Evolutionary conservation across 2,113 vertebrate genomes (phyloP).

Genomic region (Garra rufa): DNA sequence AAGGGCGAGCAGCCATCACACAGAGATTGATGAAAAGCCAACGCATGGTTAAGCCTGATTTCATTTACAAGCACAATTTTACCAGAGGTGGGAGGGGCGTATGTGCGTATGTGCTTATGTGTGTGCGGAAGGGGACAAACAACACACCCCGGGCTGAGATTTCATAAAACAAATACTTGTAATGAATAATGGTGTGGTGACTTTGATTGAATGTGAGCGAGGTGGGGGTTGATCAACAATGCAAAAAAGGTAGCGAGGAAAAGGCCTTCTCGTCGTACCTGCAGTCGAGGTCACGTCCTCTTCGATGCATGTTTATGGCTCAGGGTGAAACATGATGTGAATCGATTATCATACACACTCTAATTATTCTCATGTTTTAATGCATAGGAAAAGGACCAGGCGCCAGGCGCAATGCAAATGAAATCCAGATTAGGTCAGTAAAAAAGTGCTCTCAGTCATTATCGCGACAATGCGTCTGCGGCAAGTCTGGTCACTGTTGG

Average conservation of each 20-base stretch:
- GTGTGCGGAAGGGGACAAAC: constrained; percentile 61
- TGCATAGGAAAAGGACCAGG: constrained; percentile 17
- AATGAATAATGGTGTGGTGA: constrained; percentile 67
- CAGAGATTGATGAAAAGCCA: constrained; percentile 71
- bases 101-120: constrained; percentile 38
- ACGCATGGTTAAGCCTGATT: constrained; percentile 72
- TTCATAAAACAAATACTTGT: constrained; percentile 70
- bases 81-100: constrained; percentile 46
- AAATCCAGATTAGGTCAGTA: constrained; percentile 51
- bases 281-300: constrained; percentile 53
- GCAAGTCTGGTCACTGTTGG: neutral
- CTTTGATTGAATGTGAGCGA: constrained; percentile 68
- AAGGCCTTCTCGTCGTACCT: constrained; percentile 51
- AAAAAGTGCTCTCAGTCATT: constrained; percentile 55
- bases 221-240: constrained; percentile 66
- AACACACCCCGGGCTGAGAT: constrained; percentile 55
- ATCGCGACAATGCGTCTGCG: constrained; percentile 27
- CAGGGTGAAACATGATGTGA: constrained; percentile 57
- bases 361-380: constrained; percentile 55
- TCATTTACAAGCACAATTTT: constrained; percentile 71
- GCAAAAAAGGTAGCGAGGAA: constrained; percentile 54
- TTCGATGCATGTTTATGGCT: constrained; percentile 53
- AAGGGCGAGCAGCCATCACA: constrained; percentile 66
- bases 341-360: constrained; percentile 56
- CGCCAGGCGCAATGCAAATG: constrained; percentile 54